Conservation (phyloP, 2,113 vertebrate species). For the Cynopterus brachyotis region DNA sequence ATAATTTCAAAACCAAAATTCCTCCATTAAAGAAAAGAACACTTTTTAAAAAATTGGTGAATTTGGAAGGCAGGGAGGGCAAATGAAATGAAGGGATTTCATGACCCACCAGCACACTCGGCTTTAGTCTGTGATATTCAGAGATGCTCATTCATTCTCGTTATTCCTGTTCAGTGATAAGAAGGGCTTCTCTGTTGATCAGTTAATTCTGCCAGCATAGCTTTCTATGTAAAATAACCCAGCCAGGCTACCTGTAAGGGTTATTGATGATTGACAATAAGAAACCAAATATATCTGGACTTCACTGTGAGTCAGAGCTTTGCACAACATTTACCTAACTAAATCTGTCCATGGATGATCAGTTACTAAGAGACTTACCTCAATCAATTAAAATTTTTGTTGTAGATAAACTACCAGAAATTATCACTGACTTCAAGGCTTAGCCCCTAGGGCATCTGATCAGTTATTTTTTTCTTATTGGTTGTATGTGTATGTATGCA, state of each 20-base stretch:
- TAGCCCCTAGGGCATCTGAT: conserved; percentile 25
- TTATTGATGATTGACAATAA: conserved; percentile 13
- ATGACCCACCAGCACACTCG: not conserved
- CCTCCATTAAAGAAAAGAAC: not conserved
- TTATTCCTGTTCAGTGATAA: not conserved
- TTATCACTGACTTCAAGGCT: conserved; percentile 53
- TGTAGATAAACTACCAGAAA: conserved; percentile 72
- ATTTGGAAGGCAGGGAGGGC: not conserved
- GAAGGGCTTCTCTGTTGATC: not conserved
- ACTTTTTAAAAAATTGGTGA: not conserved
- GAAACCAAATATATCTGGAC: conserved; percentile 48
- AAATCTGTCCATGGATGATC: conserved; percentile 75
- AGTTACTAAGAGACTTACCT: conserved; percentile 72
- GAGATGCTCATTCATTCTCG: not conserved
- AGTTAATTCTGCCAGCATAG: not conserved
- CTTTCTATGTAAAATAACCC: not conserved
- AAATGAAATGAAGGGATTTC: not conserved
- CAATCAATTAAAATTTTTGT: conserved; percentile 42
- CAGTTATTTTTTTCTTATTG: conserved; percentile 38
- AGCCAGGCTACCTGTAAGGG: not conserved
- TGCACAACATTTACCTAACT: conserved; percentile 52
- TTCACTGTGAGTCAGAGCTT: conserved; percentile 58
- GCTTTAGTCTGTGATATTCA: not conserved
- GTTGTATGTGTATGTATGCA: not conserved
- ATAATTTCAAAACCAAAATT: conserved; percentile 48